phyloP scores from a whole-genome alignment of 1,140 invertebrate genomes.

The Apis florea region DNA sequence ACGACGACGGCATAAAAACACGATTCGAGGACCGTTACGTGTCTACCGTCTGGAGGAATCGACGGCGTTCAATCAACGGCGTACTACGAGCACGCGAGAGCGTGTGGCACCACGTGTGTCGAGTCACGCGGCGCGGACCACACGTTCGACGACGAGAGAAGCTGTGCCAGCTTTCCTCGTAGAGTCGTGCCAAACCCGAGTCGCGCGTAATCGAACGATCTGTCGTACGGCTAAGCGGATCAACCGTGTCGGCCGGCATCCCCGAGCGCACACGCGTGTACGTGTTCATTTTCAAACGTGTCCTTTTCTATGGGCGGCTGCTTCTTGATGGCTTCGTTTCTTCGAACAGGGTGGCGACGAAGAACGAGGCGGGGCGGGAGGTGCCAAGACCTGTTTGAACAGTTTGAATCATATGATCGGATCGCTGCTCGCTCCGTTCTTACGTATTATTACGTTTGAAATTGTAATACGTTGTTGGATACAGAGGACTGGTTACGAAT shows the following conservation, averaged over 20 bases:
- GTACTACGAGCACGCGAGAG: not conserved
- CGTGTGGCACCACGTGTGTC: constrained; percentile 41
- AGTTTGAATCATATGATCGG: too few relatives aligned
- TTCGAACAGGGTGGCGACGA: not conserved
- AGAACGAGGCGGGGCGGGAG: too few relatives aligned
- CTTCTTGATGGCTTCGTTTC: not conserved
- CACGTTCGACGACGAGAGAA: constrained; percentile 37
- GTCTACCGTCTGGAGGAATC: constrained; percentile 31
- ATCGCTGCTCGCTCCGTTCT: too few relatives aligned
- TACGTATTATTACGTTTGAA: too few relatives aligned
- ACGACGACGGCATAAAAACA: constrained; percentile 33
- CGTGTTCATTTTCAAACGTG: not conserved
- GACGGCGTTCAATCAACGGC: constrained; percentile 44
- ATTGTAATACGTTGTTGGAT: too few relatives aligned
- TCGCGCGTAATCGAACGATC: constrained; percentile 49
- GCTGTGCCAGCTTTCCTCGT: not conserved
- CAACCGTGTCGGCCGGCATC: constrained; percentile 26
- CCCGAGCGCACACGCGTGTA: not conserved
- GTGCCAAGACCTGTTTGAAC: too few relatives aligned
- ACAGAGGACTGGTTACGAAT: too few relatives aligned
- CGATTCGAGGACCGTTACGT: constrained; percentile 46
- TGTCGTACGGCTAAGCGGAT: constrained; percentile 37
- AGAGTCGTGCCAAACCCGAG: constrained; percentile 38
- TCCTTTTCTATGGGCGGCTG: not conserved
- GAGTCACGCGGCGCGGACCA: constrained; percentile 43